These are phyloP conservation scores for Parambassis ranga DNA, from an alignment of 2,797 vertebrate genomes.

Conservation along the genomic window DNA sequence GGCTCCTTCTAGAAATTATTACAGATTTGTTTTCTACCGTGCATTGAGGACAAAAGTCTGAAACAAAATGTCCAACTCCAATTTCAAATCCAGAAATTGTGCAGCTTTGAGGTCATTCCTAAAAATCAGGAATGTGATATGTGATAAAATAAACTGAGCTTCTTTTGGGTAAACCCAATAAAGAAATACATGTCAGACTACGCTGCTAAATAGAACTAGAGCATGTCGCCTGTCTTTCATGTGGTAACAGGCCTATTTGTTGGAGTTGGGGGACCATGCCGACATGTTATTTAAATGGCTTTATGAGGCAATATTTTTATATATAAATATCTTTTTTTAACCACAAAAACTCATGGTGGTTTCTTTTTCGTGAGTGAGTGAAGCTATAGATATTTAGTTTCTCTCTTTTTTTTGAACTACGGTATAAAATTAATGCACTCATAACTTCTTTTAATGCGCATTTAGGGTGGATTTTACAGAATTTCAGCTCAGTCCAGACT, in stretches of 20 bases:
- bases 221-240: conserved; percentile 51
- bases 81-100: too few relatives aligned
- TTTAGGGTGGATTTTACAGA: neutral
- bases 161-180: neutral
- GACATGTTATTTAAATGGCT: conserved; percentile 54
- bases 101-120: too few relatives aligned
- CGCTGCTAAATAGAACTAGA: conserved; percentile 46
- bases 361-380: neutral
- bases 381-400: conserved; percentile 5
- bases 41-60: too few relatives aligned
- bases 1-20: too few relatives aligned
- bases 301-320: conserved; percentile 53
- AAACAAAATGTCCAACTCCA: too few relatives aligned
- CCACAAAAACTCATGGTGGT: conserved; percentile 28
- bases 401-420: neutral
- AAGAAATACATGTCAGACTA: conserved; percentile 25
- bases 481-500: neutral
- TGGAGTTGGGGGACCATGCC: conserved; percentile 42
- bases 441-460: neutral
- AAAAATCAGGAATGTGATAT: too few relatives aligned
- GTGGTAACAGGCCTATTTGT: conserved; percentile 61
- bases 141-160: conserved; percentile 8
- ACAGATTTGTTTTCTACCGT: too few relatives aligned
- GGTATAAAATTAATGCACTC: neutral
- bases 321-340: conserved; percentile 48